Conservation (phyloP, 2,888 invertebrate genomes). For the Lochmaea crataegi region DNA sequence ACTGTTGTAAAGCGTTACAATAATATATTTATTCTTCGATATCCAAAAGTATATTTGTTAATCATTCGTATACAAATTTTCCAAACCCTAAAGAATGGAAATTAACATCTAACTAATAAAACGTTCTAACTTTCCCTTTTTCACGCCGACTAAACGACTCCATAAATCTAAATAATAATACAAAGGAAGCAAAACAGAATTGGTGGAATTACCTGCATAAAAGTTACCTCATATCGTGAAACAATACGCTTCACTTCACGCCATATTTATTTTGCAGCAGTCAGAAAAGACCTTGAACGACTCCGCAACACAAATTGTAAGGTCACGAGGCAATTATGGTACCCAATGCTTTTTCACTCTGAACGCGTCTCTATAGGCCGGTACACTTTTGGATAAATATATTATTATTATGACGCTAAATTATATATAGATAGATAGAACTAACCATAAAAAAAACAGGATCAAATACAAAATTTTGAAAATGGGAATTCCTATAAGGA, state of each 20-base stretch:
- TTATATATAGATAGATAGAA: no score
- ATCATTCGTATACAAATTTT: background rate
- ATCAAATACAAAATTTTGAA: no score
- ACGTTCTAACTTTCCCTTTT: no score
- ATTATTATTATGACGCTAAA: no score
- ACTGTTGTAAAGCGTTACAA: no score
- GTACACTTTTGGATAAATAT: background rate
- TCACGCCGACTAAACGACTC: background rate
- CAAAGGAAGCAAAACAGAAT: slow-evolving; percentile 8
- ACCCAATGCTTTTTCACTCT: background rate
- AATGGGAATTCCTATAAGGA: no score
- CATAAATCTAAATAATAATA: background rate
- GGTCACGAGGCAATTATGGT: slow-evolving; percentile 24
- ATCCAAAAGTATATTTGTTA: no score
- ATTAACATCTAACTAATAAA: no score
- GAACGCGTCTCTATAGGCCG: slow-evolving; percentile 1
- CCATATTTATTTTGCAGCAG: slow-evolving; percentile 20
- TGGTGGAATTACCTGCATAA: background rate
- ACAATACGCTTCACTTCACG: slow-evolving; percentile 17
- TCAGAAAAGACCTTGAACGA: slow-evolving; percentile 17
- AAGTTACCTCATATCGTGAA: slow-evolving; percentile 13
- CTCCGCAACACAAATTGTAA: slow-evolving; percentile 20
- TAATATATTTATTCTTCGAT: no score
- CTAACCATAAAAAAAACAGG: no score
- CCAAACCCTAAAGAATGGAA: no score